Evolutionary conservation across 1,140 invertebrate species (phyloP), one percentile per base, ranked within the genome.

Genomic region (Orchestia grillus): DNA sequence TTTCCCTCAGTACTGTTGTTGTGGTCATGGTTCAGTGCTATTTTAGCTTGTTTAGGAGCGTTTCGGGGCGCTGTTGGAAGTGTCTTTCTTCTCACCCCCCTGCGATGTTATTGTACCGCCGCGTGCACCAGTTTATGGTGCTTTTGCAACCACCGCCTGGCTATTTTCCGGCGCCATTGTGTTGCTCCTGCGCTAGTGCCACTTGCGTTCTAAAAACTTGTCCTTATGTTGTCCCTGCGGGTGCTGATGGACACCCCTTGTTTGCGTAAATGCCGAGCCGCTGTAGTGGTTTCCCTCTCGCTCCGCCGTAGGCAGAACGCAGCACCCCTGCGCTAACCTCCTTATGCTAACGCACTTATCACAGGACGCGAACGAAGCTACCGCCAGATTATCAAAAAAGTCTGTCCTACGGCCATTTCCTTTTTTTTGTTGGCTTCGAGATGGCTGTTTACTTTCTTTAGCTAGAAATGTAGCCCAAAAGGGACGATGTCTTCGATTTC

Each of bases 181-280:
- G 88, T 36, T 36, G 28, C 41, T 41, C 88, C 88, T 90, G 88
- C 41, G 41, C 88, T 42, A 90, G 88, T 41, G 42, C n/a, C n/a
- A 44, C 88, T 90, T 41, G 43, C 42, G 41, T 11, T 90, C 88
- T 90, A 90, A 90, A 90, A 90, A 90, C 88, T 90, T 90, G 88
- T 90, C 88, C 88, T 90, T 77, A 11, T 90, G 88, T 90, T 90
- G 88, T 90, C 88, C 88, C 88, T 90, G 88, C 88, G 41, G 88
- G 88, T 41, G 36, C 88, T 90, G 88, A 90, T 90, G 88, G 88
- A 90, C 88, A 42, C 88, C 88, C 88, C 88, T 90, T 90, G 88
- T 90, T 90, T 90, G 88, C 88, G 88, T 90, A 90, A 90, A 90
- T 90, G 88, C 88, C 88, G 43, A 3, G 88, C 88, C n/a, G 88